Base-by-base conservation (phyloP, 2,797 vertebrate species). In the Heterohyrax brucei region DNA sequence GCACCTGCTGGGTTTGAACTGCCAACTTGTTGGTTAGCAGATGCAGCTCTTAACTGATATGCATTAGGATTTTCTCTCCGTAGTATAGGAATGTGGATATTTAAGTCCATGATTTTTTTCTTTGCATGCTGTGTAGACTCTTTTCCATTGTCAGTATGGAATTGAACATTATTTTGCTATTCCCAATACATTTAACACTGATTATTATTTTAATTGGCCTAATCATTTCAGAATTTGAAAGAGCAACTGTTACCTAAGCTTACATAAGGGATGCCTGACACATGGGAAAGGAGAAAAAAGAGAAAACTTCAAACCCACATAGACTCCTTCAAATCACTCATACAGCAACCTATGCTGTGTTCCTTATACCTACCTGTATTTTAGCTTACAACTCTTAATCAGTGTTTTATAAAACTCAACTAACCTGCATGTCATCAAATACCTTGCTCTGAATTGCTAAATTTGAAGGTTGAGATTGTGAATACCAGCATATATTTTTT, bases 221-320 rank as follows among this genome's bases (percentile, higher is more conserved):
- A 26, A 22, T 87, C 79, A 79, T 70, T 95, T 97, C 75, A 93
- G 80, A 95, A 78, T 75, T 91, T 59, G 33, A 95, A 89, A 70
- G 30, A 92, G 78, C 73, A 33, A 91, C 85, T 87, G n/a, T 28
- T 96, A 62, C 6, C 79, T 79, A 89, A 93, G 26, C 24, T 88
- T 83, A 30, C 39, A 82, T 75, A 77, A 95, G 30, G 68, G 62
- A 78, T 78, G 66, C 21, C 83, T 81, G 75, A 78, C 12, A 33
- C 28, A 78, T 85, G 77, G 68, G 48, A 89, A 81, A 78, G 30
- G 26, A 91, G 77, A 50, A 84, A 72, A 86, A 56, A 76, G 53
- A 91, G 59, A 78, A 83, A 73, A 73, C 56, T 81, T 95, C 12
- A 73, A 85, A 83, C 53, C 68, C 89, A 87, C 7, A 19, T 24